A percentile compares a stretch with the other conserved stretches of the same genome.
Conservation (phyloP, 2,113 vertebrate species). For the Speoplatyrhinus poulsoni region DNA sequence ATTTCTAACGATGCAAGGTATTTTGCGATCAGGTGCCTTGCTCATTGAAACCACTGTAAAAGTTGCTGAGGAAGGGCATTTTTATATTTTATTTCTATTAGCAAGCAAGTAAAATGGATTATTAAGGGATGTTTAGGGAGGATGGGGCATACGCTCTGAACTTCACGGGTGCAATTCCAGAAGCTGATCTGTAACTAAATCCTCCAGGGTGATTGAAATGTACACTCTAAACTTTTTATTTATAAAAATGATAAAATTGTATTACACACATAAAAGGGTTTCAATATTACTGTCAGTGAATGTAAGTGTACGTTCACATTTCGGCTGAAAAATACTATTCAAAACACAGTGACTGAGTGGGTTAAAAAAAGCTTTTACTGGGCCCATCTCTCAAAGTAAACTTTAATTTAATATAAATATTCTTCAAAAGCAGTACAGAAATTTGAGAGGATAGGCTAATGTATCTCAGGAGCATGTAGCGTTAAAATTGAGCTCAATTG, state of each 20-base stretch:
- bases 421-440: not conserved
- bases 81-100: too few species aligned
- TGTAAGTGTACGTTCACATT: not conserved
- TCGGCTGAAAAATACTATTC: too few species aligned
- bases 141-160: not conserved
- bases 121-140: too few species aligned
- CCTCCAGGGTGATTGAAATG: not conserved
- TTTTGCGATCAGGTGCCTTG: not conserved
- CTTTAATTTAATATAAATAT: too few species aligned
- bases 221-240: not conserved
- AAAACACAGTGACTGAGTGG: not conserved
- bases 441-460: not conserved
- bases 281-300: not conserved
- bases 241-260: too few species aligned
- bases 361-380: too few species aligned
- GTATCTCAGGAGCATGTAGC: not conserved
- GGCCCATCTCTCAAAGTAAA: too few species aligned
- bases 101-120: too few species aligned
- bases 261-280: too few species aligned
- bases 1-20: not conserved
- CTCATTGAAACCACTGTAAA: not conserved
- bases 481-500: not conserved
- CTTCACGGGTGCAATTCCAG: not conserved
- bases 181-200: not conserved
- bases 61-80: not conserved